Evolutionary conservation across 2,113 vertebrate genomes (phyloP).

Genomic region (Ophthalmolycus amberensis): DNA sequence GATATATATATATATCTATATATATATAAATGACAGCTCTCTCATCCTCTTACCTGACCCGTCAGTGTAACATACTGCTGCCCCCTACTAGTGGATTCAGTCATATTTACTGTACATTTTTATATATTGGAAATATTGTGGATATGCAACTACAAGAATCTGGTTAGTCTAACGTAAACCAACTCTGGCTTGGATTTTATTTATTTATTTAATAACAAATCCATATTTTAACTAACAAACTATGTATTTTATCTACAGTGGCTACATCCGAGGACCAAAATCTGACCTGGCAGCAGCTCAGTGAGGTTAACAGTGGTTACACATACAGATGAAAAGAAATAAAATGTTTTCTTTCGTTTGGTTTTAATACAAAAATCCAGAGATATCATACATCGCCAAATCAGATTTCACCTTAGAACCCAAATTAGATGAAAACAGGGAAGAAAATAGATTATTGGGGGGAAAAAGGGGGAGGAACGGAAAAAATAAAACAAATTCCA

Average conservation of each 20-base stretch:
- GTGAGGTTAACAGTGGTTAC: background rate
- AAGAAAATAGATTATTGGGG: constrained; percentile 44
- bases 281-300: background rate
- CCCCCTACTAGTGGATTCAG: background rate
- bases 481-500: constrained; percentile 48
- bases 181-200: background rate
- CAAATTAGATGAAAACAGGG: constrained; percentile 68
- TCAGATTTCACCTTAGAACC: constrained; percentile 76
- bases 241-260: background rate
- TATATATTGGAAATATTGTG: background rate
- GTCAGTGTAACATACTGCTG: background rate
- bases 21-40: no score
- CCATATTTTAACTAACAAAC: background rate
- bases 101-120: background rate
- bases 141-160: background rate
- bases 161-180: background rate
- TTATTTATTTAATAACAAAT: background rate
- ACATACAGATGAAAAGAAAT: constrained; percentile 24
- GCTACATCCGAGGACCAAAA: background rate
- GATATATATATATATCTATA: no score
- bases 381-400: constrained; percentile 80
- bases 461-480: background rate
- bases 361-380: constrained; percentile 83
- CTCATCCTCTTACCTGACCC: background rate
- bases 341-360: constrained; percentile 53